Evolutionary conservation across 2,888 invertebrate species (phyloP), one percentile per base, ranked within the genome.

Genomic region (Parnassius mnemosyne): DNA sequence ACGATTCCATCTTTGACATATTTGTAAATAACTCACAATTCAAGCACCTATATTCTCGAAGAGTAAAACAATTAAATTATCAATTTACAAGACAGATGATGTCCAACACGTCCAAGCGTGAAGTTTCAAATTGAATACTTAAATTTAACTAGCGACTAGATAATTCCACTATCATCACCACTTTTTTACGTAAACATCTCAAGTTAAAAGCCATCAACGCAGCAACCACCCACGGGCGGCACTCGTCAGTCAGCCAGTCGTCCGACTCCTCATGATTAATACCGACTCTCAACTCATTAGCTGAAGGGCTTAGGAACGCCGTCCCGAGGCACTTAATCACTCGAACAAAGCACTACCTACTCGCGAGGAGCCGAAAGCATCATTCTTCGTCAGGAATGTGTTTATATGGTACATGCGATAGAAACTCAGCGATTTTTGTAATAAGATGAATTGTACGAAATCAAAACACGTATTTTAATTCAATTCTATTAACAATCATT

Each of bases 361-460:
- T 87, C 86, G 85, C 84, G 78, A 80, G 81, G 83, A 87, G 85
- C 85, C 87, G 88, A 89, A 89, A 89, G 87, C 89, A 89, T 91
- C 90, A 89, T 89, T 91, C 91, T 90, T 90, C 89, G 88, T 90
- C 91, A 90, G 85, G 89, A 89, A 90, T 88, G 88, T 80, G 80
- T 76, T 76, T 63, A 72, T 65, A 67, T 68, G 80, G 82, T 69
- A 63, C 70, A 74, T 74, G 76, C 65, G 67, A 66, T 50, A 64
- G 16, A 62, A 71, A 64, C 66, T 44, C 42, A 52, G 69, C 70
- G 68, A 34, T 60, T 67, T 57, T 54, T 34, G 12, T 11, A 7
- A 34, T 2, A 51, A 52, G 20, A 10, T 34, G 7, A 34, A 7
- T 34, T 34, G 7, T 34, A 7, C 34, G 34, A 34, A 34, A 1